Evolutionary conservation across 2,797 vertebrate species (phyloP).

Genomic region (Enteromius viviparus): DNA sequence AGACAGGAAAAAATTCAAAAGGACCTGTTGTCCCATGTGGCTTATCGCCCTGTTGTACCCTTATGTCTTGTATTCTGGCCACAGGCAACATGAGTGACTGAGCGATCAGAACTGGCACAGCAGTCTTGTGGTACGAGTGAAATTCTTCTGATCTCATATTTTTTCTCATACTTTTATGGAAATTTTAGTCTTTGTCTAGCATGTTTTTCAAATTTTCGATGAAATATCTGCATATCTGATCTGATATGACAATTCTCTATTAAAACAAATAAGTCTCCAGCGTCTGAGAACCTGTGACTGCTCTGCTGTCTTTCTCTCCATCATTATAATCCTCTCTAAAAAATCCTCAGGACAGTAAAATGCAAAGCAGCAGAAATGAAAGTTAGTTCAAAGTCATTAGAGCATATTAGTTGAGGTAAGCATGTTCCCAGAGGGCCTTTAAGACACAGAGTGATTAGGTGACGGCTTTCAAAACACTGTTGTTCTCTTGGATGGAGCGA

Average conservation of each 20-base stretch:
- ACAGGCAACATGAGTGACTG: neutral
- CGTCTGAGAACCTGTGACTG: conserved; percentile 31
- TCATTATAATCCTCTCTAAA: conserved; percentile 41
- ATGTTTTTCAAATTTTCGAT: neutral
- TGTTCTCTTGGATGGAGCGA: conserved; percentile 46
- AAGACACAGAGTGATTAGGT: conserved; percentile 58
- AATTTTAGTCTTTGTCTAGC: conserved; percentile 5
- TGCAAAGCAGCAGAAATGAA: conserved; percentile 56
- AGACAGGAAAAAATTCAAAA: neutral
- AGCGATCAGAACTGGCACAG: neutral
- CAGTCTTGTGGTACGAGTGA: neutral
- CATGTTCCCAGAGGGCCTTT: conserved; percentile 48
- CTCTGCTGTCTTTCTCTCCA: conserved; percentile 28
- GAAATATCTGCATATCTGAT: neutral
- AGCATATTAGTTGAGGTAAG: conserved; percentile 52
- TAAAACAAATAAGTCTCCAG: conserved; percentile 11
- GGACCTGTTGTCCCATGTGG: neutral
- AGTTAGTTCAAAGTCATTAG: conserved; percentile 57
- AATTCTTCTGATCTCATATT: neutral
- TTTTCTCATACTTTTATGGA: neutral
- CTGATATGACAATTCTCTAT: conserved; percentile 16
- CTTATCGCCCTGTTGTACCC: neutral
- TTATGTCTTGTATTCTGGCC: conserved; percentile 13
- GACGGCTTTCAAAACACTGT: conserved; percentile 52
- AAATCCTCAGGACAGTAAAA: conserved; percentile 44